Evolutionary conservation across 2,888 invertebrate genomes (phyloP), one percentile per base, ranked within the genome.

Genomic region (Cerastis rubricosa): DNA sequence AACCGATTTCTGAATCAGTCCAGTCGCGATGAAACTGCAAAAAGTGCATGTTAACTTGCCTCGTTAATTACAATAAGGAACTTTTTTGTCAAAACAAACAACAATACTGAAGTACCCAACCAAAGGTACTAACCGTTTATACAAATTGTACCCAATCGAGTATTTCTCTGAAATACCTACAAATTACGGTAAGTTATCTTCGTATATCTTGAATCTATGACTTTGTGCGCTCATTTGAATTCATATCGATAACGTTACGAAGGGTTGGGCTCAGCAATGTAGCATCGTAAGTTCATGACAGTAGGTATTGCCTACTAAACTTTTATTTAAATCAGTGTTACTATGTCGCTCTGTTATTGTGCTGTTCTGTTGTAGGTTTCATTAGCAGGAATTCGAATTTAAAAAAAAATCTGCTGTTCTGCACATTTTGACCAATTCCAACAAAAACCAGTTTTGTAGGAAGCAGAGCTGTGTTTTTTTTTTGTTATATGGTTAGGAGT

Each of bases 191-290:
- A 66, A 74, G 64, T 71, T 63, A 78, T 83, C 70, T 73, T 68
- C 70, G 25, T 57, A 47, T 72, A 78, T 75, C 68, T 73, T 22
- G 49, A 75, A 83, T 85, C 70, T 83, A 83, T 74, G 71, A 35
- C 57, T 61, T 72, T 35, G 45, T 57, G 49, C 12, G 59, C 49
- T 85, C 79, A 85, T 84, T 84, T 73, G 75, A 78, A 73, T 83
- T 73, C 72, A 64, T 67, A 84, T 85, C 43, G 71, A n/a, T 51
- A 25, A 63, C 12, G 64, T n/a, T 43, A 65, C 7, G 43, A 25
- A 71, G 19, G 49, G 43, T 54, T 63, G 25, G 29, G 8, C 17
- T 63, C 22, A 66, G 66, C 73, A 68, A 68, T 54, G 40, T 54
- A 64, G 11, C 4, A 47, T 59, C 35, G 35, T 64, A 49, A 71